A percentile compares a stretch with the other conserved stretches of the same genome.
Conservation (phyloP, 2,888 invertebrate genomes). For the Apotomis capreana region DNA sequence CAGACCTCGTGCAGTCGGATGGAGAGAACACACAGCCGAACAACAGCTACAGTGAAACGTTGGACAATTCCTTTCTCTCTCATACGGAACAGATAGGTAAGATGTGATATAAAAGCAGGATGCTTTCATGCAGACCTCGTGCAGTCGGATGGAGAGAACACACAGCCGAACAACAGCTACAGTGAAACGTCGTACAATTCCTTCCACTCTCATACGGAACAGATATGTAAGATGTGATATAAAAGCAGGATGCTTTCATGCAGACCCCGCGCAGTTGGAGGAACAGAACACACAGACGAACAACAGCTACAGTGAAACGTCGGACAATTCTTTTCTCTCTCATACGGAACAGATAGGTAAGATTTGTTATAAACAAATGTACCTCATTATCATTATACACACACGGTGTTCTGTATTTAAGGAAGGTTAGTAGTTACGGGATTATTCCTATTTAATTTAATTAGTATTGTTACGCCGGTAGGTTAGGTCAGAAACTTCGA, state of each 20-base stretch:
- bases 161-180: conserved; percentile 60
- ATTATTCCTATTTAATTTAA: too few relatives aligned
- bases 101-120: not conserved
- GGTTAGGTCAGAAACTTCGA: too few relatives aligned
- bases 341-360: conserved; percentile 25
- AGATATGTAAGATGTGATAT: conserved; percentile 5
- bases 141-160: conserved; percentile 5
- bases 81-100: conserved; percentile 30
- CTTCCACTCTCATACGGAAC: conserved; percentile 29
- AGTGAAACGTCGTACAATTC: conserved; percentile 50
- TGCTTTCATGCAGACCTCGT: too few relatives aligned
- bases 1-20: conserved; percentile 69
- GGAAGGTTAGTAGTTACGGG: too few relatives aligned
- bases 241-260: too few relatives aligned
- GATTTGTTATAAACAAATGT: too few relatives aligned
- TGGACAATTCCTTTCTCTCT: conserved; percentile 34
- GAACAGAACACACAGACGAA: conserved; percentile 49
- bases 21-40: conserved; percentile 64
- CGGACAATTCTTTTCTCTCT: conserved; percentile 34
- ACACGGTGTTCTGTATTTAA: too few relatives aligned
- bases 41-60: conserved; percentile 60
- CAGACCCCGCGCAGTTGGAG: too few relatives aligned
- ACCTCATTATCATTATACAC: too few relatives aligned
- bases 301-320: conserved; percentile 60
- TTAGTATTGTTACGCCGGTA: too few relatives aligned